Conservation (phyloP, 2,113 vertebrate genomes). For the Aegithalos caudatus region DNA sequence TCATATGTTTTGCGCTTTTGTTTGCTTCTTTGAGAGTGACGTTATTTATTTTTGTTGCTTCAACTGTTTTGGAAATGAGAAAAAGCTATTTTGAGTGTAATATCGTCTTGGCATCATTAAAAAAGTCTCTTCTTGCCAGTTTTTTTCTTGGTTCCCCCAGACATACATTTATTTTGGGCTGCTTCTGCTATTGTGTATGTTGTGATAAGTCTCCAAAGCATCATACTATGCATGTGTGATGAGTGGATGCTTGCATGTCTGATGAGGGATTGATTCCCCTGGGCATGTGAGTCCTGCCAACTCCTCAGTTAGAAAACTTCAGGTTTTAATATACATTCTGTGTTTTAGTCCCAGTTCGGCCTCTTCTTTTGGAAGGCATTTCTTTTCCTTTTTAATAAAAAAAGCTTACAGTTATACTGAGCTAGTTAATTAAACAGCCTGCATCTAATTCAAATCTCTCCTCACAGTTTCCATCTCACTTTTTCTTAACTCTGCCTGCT, state of each 20-base stretch:
- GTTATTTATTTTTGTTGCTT: neutral
- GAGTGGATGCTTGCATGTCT: conserved; percentile 17
- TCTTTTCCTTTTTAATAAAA: neutral
- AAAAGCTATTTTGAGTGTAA: conserved; percentile 9
- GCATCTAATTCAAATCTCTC: neutral
- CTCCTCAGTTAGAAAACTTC: neutral
- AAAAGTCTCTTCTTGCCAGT: neutral
- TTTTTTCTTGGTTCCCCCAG: neutral
- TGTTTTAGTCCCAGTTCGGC: neutral
- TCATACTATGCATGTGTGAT: neutral
- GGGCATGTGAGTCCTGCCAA: conserved; percentile 12
- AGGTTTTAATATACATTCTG: conserved; percentile 19
- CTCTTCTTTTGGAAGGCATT: neutral
- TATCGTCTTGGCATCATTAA: neutral
- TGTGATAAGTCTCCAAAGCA: neutral
- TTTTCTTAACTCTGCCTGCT: neutral
- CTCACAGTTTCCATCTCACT: neutral
- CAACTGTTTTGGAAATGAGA: conserved; percentile 1
- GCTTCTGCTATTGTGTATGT: neutral
- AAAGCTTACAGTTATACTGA: neutral
- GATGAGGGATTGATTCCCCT: neutral
- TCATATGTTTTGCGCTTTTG: neutral
- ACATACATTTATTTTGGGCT: neutral
- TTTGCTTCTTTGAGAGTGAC: neutral
- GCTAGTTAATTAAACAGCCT: neutral